Conservation (phyloP, 2,113 vertebrate genomes). For the Lathamus discolor region DNA sequence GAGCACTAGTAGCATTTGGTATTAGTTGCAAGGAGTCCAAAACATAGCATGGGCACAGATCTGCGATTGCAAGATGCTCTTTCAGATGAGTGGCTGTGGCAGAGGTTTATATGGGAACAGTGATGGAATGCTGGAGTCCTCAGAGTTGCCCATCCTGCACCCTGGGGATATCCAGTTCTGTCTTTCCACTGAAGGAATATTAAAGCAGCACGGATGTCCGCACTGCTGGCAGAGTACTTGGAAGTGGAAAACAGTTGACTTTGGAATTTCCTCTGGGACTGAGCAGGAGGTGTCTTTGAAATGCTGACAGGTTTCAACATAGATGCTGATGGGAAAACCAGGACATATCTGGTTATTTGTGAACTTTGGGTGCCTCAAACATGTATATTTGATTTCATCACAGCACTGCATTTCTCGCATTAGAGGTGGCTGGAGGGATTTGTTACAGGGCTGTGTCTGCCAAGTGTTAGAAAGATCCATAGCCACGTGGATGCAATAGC, state of each 20-base stretch:
- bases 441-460: neutral
- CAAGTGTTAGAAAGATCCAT: neutral
- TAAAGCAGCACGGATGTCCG: neutral
- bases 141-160: neutral
- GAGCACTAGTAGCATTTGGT: neutral
- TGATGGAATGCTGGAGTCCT: neutral
- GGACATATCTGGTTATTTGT: neutral
- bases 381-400: neutral
- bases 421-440: neutral
- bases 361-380: neutral
- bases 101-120: neutral
- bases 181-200: neutral
- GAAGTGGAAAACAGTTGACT: neutral
- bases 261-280: neutral
- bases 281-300: neutral
- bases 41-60: neutral
- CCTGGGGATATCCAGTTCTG: neutral
- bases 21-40: neutral
- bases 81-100: neutral
- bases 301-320: neutral
- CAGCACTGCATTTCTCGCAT: fast-evolving
- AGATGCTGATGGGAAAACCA: neutral
- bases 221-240: neutral
- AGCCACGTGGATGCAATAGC: neutral
- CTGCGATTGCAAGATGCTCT: neutral